Percentiles rank a stretch among this genome's conserved stretches.
phyloP scores from a whole-genome alignment of 1,140 invertebrate species.

The Bombus sylvicola region DNA sequence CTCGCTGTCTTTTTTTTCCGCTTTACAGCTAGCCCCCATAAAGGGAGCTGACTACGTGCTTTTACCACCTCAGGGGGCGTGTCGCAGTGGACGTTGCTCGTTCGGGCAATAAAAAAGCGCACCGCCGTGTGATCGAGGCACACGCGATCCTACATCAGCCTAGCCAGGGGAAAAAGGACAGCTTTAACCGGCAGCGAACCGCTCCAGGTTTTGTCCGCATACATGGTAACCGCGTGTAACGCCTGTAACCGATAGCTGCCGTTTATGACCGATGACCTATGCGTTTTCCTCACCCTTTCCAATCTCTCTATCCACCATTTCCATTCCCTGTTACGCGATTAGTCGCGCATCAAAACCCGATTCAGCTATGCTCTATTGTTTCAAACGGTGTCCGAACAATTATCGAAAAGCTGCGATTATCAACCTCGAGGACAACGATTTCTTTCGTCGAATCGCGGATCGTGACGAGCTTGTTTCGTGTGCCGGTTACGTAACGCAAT shows the following conservation, averaged over 20 bases:
- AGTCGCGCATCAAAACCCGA: background rate
- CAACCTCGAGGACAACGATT: background rate
- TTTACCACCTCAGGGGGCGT: slow-evolving; percentile 64
- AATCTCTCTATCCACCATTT: background rate
- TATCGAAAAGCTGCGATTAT: background rate
- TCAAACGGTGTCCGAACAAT: too few relatives aligned
- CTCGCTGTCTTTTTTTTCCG: slow-evolving; percentile 67
- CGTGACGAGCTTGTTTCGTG: background rate
- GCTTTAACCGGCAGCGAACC: slow-evolving; percentile 35
- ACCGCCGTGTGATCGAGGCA: slow-evolving; percentile 63
- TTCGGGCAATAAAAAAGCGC: slow-evolving; percentile 70
- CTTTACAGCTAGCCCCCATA: slow-evolving; percentile 60
- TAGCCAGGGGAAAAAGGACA: slow-evolving; percentile 21
- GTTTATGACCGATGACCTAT: slow-evolving; percentile 40
- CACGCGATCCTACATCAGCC: slow-evolving; percentile 55
- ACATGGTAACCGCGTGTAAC: slow-evolving; percentile 27
- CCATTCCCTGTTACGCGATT: background rate
- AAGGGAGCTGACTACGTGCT: slow-evolving; percentile 65
- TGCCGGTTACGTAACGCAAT: background rate
- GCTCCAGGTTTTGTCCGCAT: slow-evolving; percentile 49
- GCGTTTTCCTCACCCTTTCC: slow-evolving; percentile 13
- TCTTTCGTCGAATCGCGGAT: too few relatives aligned
- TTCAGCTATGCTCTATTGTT: slow-evolving; percentile 2
- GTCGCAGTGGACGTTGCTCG: slow-evolving; percentile 63
- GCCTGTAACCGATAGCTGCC: slow-evolving; percentile 17